Percentiles rank a stretch among this genome's conserved stretches.
Conservation (phyloP, 2,888 invertebrate genomes). For the Punctoribates punctum region DNA sequence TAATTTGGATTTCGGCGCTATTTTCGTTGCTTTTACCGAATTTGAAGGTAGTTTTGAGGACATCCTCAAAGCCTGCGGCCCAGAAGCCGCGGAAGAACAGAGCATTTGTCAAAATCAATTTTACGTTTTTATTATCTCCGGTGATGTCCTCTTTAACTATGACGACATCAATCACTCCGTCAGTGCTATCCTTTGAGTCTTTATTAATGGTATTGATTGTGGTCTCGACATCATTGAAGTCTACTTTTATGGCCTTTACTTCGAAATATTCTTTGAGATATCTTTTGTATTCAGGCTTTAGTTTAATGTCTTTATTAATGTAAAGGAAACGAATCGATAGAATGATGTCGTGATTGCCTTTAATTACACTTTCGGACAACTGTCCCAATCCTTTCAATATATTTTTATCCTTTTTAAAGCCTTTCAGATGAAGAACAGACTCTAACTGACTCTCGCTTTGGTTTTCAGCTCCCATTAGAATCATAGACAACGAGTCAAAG, state of each 20-base stretch:
- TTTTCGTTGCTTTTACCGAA: not conserved
- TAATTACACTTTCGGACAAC: constrained; percentile 27
- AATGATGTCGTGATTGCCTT: constrained; percentile 42
- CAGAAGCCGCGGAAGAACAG: constrained; percentile 43
- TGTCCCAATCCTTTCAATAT: not conserved
- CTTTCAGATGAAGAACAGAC: constrained; percentile 28
- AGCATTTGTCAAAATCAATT: constrained; percentile 36
- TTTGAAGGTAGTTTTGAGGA: constrained; percentile 22
- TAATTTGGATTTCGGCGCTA: not conserved
- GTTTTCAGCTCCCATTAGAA: constrained; percentile 40
- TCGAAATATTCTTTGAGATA: constrained; percentile 32
- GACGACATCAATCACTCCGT: constrained; percentile 34
- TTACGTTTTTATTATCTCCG: constrained; percentile 19
- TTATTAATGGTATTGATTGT: constrained; percentile 40
- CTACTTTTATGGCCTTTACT: constrained; percentile 40
- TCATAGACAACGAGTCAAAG: constrained; percentile 40
- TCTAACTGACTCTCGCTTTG: constrained; percentile 26
- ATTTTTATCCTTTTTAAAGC: not conserved
- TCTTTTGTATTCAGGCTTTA: constrained; percentile 15
- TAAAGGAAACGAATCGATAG: constrained; percentile 37
- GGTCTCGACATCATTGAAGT: constrained; percentile 26
- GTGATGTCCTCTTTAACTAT: constrained; percentile 14
- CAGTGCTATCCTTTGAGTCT: constrained; percentile 38
- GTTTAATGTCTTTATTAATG: constrained; percentile 22
- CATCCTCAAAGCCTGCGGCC: constrained; percentile 22